phyloP scores from a whole-genome alignment of 2,797 vertebrate species.

The Myotis planiceps region DNA sequence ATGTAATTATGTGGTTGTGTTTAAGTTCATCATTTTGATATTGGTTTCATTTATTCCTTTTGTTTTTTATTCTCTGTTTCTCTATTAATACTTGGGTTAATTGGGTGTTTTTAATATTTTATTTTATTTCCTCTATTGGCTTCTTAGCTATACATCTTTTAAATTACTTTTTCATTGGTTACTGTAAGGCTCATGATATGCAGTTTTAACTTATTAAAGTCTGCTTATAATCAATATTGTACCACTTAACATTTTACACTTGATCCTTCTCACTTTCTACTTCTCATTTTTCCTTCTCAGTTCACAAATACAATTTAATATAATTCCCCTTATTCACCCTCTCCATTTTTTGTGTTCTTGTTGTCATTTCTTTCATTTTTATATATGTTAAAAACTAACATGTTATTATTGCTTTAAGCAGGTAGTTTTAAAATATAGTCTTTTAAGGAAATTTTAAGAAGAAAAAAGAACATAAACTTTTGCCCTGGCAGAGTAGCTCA shows the following conservation, averaged over 20 bases:
- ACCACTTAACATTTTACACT: background rate
- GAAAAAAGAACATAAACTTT: background rate
- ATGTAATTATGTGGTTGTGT: background rate
- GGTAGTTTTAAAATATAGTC: slow-evolving; percentile 1
- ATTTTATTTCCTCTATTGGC: background rate
- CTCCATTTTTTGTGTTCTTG: background rate
- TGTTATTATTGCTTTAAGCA: slow-evolving; percentile 14
- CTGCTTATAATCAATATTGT: background rate
- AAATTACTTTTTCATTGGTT: background rate
- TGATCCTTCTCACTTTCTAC: background rate
- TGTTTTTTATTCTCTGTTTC: slow-evolving; percentile 20
- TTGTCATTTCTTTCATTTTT: slow-evolving; percentile 32
- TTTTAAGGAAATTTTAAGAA: slow-evolving; percentile 44
- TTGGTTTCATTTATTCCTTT: slow-evolving; percentile 10
- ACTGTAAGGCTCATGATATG: background rate
- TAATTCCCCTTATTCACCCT: background rate
- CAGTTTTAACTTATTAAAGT: background rate
- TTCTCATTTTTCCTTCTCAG: background rate
- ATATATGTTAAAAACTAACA: background rate
- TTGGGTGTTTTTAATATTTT: background rate
- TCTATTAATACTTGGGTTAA: background rate
- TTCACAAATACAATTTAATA: background rate
- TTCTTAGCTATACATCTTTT: background rate
- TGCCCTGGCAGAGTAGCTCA: background rate
- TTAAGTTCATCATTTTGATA: slow-evolving; percentile 1